Conservation (phyloP, 2,888 invertebrate genomes). For the Bugulina stolonifera region DNA sequence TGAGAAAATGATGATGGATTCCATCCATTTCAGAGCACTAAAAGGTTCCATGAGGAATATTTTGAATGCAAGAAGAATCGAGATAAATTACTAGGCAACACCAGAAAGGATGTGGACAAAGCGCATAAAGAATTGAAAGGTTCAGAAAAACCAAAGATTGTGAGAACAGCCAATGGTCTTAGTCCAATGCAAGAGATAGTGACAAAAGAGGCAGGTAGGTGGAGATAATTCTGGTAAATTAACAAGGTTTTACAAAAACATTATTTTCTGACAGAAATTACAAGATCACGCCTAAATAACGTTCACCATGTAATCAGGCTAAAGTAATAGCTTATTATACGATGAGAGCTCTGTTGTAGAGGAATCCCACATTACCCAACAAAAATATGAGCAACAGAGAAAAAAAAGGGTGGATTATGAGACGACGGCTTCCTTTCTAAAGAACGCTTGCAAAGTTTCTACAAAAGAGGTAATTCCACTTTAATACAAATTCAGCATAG, state of each 20-base stretch:
- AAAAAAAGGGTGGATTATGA: conserved; percentile 24
- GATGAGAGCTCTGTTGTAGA: not conserved
- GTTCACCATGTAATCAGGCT: too few species aligned
- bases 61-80: conserved; percentile 20
- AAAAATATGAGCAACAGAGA: conserved; percentile 20
- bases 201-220: conserved; percentile 12
- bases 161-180: not conserved
- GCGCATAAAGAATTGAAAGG: conserved; percentile 19
- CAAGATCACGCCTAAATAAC: too few species aligned
- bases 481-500: not conserved
- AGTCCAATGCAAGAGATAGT: conserved; percentile 22
- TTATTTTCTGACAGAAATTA: too few species aligned
- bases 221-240: too few species aligned
- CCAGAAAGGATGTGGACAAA: conserved; percentile 12
- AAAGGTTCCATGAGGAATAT: conserved; percentile 19
- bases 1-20: too few species aligned
- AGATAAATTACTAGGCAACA: conserved; percentile 12
- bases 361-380: not conserved
- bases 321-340: too few species aligned
- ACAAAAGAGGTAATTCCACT: not conserved
- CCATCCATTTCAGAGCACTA: conserved; percentile 6
- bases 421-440: not conserved
- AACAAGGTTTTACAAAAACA: too few species aligned
- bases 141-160: conserved; percentile 2
- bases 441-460: conserved; percentile 21